Percentiles rank a stretch among this genome's conserved stretches.
These are phyloP conservation scores for Plutomurus gul DNA, from an alignment of 1,140 invertebrate genomes.

Conservation along the genomic window DNA sequence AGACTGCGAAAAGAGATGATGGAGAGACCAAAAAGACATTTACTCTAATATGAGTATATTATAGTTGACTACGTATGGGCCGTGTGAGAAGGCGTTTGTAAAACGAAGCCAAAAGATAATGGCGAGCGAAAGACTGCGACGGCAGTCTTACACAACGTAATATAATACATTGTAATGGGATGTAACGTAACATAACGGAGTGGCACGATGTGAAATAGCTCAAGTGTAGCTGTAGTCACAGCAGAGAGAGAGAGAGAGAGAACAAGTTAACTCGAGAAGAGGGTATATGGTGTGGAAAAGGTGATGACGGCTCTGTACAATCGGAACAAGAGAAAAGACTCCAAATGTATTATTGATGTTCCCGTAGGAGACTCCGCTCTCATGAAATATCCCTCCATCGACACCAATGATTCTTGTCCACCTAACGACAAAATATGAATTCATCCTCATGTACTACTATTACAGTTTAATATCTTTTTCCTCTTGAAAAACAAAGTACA, in stretches of 20 bases:
- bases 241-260: too few relatives aligned
- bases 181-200: not conserved
- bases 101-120: conserved; percentile 9
- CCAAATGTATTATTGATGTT: conserved; percentile 30
- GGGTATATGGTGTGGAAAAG: conserved; percentile 32
- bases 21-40: conserved; percentile 13
- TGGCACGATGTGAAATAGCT: not conserved
- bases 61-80: not conserved
- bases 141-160: not conserved
- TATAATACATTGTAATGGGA: not conserved
- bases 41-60: not conserved
- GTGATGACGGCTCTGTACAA: conserved; percentile 22
- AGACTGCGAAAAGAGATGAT: conserved; percentile 29
- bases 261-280: not conserved
- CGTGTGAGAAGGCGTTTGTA: not conserved
- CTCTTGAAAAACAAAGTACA: not conserved
- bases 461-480: too few relatives aligned
- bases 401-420: too few relatives aligned
- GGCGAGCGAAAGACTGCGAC: not conserved
- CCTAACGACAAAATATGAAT: not conserved
- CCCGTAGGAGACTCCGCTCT: not conserved
- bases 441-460: too few relatives aligned
- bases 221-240: too few relatives aligned
- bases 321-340: not conserved
- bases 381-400: not conserved